Evolutionary conservation across 2,888 invertebrate genomes (phyloP), one percentile per base, ranked within the genome.

Genomic region (Nematopogon swammerdamellus): DNA sequence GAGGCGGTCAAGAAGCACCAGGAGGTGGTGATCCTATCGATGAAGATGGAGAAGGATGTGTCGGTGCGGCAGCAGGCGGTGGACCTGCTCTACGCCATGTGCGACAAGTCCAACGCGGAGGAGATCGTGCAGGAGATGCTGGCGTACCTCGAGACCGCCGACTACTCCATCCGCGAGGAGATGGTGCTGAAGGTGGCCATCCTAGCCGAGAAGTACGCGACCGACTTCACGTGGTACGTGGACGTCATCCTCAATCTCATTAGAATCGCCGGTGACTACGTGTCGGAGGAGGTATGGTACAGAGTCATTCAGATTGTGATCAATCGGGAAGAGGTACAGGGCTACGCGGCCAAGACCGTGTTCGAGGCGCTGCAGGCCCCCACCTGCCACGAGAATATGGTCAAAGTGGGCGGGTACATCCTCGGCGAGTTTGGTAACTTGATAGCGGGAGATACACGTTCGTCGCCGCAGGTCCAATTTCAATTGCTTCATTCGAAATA

Each of bases 161-260:
- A 99, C 76, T 99, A 99, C 76, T 98, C 98, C 19, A 99, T 99
- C 61, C 85, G 99, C 57, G 99, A 99, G 79, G 99, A 99, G 81
- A 99, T 99, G 99, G 99, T 99, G 42, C 81, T 99, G 47, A 99
- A 99, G 80, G 98, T 99, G 54, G 99, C 99, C 49, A 99, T 99
- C 64, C 79, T 99, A 56, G 96, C 99, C 46, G 99, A 99, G 74
- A 99, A 98, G 75, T 99, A 99, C 77, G 98, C 99, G 17, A 95
- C 97, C 47, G 99, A 99, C 72, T 99, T 97, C 67, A 98, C 97
- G 47, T 99, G 99, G 99, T 97, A 81, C 70, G 92, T 92, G 56
- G 99, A 99, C 80, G 98, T 98, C 14, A 99, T 99, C 62, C 83
- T 99, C 54, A 99, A 99, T 82, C 84, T 99, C 55, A 99, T 99